A percentile compares a stretch with the other conserved stretches of the same genome.
These are phyloP conservation scores for Fulmarus glacialis DNA, from an alignment of 2,113 vertebrate species.

Conservation along the genomic window DNA sequence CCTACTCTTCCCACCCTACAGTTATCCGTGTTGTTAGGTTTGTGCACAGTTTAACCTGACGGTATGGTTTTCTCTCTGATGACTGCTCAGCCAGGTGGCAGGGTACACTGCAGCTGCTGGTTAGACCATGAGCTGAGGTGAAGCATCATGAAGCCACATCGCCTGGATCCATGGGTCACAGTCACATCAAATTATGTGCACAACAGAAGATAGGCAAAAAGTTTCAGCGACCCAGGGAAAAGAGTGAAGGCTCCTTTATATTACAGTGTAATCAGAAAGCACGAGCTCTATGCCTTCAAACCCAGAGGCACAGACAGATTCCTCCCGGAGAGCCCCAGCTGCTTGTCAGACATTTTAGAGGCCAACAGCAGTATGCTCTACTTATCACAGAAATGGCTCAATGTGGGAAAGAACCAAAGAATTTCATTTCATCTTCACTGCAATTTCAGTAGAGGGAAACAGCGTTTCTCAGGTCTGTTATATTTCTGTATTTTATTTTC, in stretches of 20 bases:
- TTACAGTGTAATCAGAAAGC: neutral
- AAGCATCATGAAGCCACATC: neutral
- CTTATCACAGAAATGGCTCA: neutral
- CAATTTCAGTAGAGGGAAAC: neutral
- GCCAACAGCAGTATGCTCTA: neutral
- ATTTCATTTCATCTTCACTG: neutral
- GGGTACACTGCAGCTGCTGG: fast-evolving
- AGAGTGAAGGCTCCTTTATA: neutral
- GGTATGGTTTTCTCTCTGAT: neutral
- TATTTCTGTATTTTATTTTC: neutral
- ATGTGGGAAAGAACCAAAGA: neutral
- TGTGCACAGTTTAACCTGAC: neutral
- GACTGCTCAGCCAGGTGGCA: neutral
- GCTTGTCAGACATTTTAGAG: neutral
- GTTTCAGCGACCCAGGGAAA: neutral
- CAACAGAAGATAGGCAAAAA: neutral
- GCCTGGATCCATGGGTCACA: neutral
- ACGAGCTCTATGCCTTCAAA: neutral
- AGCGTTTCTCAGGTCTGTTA: neutral
- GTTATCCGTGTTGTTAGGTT: too few relatives aligned
- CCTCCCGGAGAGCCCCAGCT: neutral
- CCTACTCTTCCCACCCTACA: neutral
- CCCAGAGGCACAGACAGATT: fast-evolving
- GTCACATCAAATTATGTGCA: neutral
- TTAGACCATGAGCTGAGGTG: fast-evolving